These are phyloP conservation scores for Heptranchias perlo DNA, from an alignment of 2,113 vertebrate species.

Conservation along the genomic window DNA sequence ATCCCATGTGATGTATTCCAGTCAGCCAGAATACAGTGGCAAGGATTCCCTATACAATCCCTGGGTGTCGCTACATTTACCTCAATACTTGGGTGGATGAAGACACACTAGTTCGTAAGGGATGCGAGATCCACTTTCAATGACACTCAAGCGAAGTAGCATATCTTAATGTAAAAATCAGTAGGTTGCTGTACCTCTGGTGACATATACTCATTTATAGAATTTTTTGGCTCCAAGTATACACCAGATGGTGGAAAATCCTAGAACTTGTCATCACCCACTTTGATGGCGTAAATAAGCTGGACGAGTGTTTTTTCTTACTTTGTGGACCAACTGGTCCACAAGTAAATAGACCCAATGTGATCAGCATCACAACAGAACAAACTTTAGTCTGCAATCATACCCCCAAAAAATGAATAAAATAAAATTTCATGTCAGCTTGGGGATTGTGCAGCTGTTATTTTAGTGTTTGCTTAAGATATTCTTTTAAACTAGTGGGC, in stretches of 20 bases:
- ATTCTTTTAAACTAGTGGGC: background rate
- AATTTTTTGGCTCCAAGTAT: background rate
- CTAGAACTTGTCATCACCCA: too few relatives aligned
- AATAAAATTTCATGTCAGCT: background rate
- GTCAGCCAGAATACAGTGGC: background rate
- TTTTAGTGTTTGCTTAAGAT: background rate
- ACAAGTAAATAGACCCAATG: background rate
- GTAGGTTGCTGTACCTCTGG: background rate
- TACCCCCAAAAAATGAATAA: background rate
- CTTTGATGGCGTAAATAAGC: background rate
- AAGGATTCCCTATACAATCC: background rate
- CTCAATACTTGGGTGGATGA: background rate
- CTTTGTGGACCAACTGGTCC: background rate
- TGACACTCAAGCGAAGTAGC: background rate
- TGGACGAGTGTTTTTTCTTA: background rate
- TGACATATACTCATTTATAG: background rate
- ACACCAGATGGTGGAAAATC: background rate
- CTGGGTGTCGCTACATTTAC: background rate
- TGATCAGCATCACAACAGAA: background rate
- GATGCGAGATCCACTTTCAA: background rate
- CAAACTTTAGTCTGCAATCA: background rate
- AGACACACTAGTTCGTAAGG: background rate
- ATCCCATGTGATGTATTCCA: background rate
- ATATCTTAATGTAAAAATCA: background rate
- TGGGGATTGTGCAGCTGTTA: background rate